Conservation (phyloP, 2,113 vertebrate species). For the Falco punctatus region DNA sequence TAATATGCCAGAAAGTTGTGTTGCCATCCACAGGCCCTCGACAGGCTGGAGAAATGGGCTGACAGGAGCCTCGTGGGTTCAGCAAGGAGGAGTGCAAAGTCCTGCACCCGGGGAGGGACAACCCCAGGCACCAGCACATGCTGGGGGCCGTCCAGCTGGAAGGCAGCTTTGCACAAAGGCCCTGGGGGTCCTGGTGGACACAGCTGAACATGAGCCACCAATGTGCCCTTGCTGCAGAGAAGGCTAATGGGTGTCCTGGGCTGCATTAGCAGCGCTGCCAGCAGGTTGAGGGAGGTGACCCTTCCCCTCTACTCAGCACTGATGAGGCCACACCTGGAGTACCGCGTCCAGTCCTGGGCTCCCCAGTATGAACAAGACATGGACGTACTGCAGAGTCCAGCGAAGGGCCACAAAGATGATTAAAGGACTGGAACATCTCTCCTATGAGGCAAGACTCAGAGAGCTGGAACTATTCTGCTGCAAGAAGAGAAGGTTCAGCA, state of each 20-base stretch:
- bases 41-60: not conserved
- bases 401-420: not conserved
- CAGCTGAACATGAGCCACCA: not conserved
- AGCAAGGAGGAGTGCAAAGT: not conserved
- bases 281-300: not conserved
- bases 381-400: not conserved
- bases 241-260: not conserved
- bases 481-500: not conserved
- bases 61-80: not conserved
- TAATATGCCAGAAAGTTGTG: accelerated
- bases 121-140: not conserved
- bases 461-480: not conserved
- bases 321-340: not conserved
- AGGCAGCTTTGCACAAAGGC: not conserved
- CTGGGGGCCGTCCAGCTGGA: not conserved
- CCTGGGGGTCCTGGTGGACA: not conserved
- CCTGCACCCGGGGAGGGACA: not conserved
- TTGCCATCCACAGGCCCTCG: not conserved
- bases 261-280: not conserved
- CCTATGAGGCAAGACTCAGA: not conserved
- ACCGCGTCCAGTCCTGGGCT: not conserved
- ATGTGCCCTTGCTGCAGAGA: not conserved
- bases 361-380: not conserved
- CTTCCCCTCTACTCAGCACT: not conserved
- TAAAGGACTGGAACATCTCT: not conserved